These are phyloP conservation scores for Morpho achilles DNA, from an alignment of 2,888 invertebrate species.

Conservation along the genomic window DNA sequence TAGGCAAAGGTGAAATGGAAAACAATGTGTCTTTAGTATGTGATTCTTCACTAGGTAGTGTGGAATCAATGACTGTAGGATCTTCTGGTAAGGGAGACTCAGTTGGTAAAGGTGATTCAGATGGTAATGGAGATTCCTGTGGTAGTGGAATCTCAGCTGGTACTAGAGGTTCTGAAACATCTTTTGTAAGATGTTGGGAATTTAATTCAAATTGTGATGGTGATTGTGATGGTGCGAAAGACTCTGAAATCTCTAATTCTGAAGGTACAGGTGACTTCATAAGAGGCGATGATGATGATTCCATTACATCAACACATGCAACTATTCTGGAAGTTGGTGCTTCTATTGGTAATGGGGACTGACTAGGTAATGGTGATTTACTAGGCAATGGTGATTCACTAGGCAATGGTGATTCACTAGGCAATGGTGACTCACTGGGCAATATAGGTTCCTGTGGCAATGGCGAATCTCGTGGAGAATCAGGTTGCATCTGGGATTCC, in stretches of 20 bases:
- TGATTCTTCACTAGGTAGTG: conserved; percentile 7
- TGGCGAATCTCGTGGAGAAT: conserved; percentile 24
- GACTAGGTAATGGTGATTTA: conserved; percentile 28
- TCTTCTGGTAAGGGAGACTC: conserved; percentile 27
- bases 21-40: conserved; percentile 13
- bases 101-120: conserved; percentile 26
- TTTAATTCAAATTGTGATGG: conserved; percentile 20
- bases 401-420: conserved; percentile 34
- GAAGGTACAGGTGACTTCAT: conserved; percentile 32
- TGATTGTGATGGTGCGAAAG: conserved; percentile 24
- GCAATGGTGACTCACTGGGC: conserved; percentile 35
- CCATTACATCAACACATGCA: conserved; percentile 22
- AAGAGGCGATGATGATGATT: conserved; percentile 27
- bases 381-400: conserved; percentile 34
- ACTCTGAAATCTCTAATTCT: conserved; percentile 14
- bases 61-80: conserved; percentile 6
- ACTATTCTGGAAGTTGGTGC: conserved; percentile 29
- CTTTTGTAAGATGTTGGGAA: conserved; percentile 25
- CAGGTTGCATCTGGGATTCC: conserved; percentile 25
- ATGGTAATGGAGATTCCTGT: conserved; percentile 29
- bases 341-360: conserved; percentile 34
- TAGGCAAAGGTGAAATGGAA: conserved; percentile 19
- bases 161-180: conserved; percentile 23
- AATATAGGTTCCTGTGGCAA: conserved; percentile 32
- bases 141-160: conserved; percentile 33